Evolutionary conservation across 2,113 vertebrate genomes (phyloP), one percentile per base, ranked within the genome.

Genomic region (Lutjanus erythropterus): DNA sequence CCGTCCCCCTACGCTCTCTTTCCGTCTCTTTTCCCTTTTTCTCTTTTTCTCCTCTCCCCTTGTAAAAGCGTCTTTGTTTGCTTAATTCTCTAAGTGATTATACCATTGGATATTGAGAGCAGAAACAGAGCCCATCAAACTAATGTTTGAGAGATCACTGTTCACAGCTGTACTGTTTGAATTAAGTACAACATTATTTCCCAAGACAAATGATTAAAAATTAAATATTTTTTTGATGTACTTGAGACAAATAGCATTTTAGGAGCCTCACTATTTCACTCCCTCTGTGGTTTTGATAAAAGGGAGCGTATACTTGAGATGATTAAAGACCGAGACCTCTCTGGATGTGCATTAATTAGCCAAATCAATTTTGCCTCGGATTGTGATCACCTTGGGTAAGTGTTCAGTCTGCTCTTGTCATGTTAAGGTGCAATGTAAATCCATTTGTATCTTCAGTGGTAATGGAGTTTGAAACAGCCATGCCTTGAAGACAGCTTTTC

Each of bases 211-310:
- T 91, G 61, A 91, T 89, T 86, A 86, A 89, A 89, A 89, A 88
- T 91, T 55, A 33, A 80, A 50, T 21, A 2, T 71, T 79, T 61
- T n/a, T 82, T 84, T 86, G 31, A 89, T 89, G 78, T 76, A 44
- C 78, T 77, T 49, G 78, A 91, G 82, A 88, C 87, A 91, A 93
- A 94, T 89, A 86, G 77, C 66, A 82, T 84, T 92, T 88, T 71
- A 87, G 83, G 53, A 78, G 62, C 41, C 41, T 71, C 41, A 21
- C 35, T 59, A 56, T 75, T 76, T 65, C 56, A 65, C 60, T 79
- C 79, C 46, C 78, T 86, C 52, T 62, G 80, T 60, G 76, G 37
- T 89, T n/a, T 91, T 93, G 78, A 92, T 92, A 66, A 92, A 92
- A 94, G 78, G 68, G 55, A 83, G 78, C 16, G 3, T 62, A 59